Evolutionary conservation across 2,113 vertebrate species (phyloP), one percentile per base, ranked within the genome.

Genomic region (Coracopsis vasa): DNA sequence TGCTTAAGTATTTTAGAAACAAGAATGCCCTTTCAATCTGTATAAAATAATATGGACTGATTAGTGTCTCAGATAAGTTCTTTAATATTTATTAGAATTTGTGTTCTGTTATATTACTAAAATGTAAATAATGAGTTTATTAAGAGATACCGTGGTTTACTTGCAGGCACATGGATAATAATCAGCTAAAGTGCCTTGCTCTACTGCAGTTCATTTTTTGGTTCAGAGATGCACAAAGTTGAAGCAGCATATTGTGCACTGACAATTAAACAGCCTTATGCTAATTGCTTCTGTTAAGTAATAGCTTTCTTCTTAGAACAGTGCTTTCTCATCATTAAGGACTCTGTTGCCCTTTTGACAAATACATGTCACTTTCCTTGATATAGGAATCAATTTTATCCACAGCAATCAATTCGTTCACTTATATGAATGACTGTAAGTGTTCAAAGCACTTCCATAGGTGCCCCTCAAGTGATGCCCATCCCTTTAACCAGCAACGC

Each of bases 341-440:
- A 18, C 33, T 62, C 24, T 45, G 5, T 25, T 94, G 16, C 7
- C 23, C 5, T 78, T 82, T 88, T 3, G 4, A 51, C 17, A 27
- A 60, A n/a, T n/a, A 23, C 4, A 10, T 89, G 50, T 58, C 4
- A 16, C 11, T 62, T 71, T 54, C 16, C 29, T 45, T 65, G 13
- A 9, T 72, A 74, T 6, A 0, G 0, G 8, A 44, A 53, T 16
- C 11, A 19, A 73, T 66, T 87, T 67, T 75, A 45, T 50, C 12
- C 5, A 33, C 10, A 58, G 6, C 6, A 5, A 39, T n/a, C 9
- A 69, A 35, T 62, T 86, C 0, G 16, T 62, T 39, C 25, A 41
- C 25, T 13, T 47, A 5, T 33, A 16, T 44, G 18, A 81, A 89
- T 21, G 37, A 65, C 2, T 83, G 8, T 31, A n/a, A 0, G 0